These are phyloP conservation scores for Uloborus plumipes DNA, from an alignment of 2,888 invertebrate genomes.

Conservation along the genomic window DNA sequence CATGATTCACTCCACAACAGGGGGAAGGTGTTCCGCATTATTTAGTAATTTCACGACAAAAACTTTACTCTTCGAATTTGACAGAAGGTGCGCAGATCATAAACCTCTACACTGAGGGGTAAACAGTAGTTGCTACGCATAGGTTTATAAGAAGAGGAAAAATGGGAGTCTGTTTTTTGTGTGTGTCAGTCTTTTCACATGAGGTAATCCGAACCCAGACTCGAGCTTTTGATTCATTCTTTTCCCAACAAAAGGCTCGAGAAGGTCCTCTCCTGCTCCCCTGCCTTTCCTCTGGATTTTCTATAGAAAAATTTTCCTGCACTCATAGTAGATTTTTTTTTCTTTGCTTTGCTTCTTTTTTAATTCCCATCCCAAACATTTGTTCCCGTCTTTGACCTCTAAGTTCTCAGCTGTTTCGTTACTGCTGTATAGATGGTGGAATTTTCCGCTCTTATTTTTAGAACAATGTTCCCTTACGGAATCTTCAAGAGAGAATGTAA, in stretches of 20 bases:
- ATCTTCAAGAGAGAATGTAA: too few relatives aligned
- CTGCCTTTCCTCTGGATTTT: slow-evolving; percentile 18
- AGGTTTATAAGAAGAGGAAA: background rate
- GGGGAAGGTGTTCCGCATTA: too few relatives aligned
- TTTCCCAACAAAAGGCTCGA: slow-evolving; percentile 29
- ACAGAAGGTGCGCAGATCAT: background rate
- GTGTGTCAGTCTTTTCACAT: slow-evolving; percentile 37
- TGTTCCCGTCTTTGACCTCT: slow-evolving; percentile 52
- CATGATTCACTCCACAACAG: background rate
- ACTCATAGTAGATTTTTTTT: slow-evolving; percentile 26
- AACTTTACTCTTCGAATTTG: too few relatives aligned
- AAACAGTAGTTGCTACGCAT: slow-evolving; percentile 11
- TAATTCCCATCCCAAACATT: slow-evolving; percentile 3
- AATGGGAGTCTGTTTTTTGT: slow-evolving; percentile 25
- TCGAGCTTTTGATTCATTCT: slow-evolving; percentile 48
- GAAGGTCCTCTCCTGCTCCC: slow-evolving; percentile 4
- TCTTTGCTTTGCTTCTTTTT: background rate
- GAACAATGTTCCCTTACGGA: too few relatives aligned
- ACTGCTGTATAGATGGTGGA: slow-evolving; percentile 20
- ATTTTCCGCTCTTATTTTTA: slow-evolving; percentile 23
- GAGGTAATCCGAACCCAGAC: slow-evolving; percentile 44
- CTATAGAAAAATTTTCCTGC: slow-evolving; percentile 42
- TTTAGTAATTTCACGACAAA: too few relatives aligned
- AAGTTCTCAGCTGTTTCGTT: slow-evolving; percentile 54
- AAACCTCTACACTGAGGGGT: slow-evolving; percentile 4